Percentiles rank a stretch among this genome's conserved stretches.
These are phyloP conservation scores for Motacilla alba DNA, from an alignment of 2,113 vertebrate species.

Conservation along the genomic window DNA sequence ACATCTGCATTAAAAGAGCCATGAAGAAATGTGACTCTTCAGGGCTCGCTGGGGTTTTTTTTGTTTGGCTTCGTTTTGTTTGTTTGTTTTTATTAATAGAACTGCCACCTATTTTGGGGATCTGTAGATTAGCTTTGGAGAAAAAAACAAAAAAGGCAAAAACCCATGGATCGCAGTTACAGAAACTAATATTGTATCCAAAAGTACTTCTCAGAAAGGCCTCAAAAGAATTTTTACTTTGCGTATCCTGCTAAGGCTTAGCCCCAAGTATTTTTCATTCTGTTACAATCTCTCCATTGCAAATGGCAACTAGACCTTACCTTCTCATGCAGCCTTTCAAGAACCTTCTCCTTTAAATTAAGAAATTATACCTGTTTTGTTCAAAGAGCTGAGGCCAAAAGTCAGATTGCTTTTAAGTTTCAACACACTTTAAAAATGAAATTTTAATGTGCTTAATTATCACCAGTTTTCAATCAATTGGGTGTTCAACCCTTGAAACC, in stretches of 20 bases:
- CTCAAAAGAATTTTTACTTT: neutral
- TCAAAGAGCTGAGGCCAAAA: neutral
- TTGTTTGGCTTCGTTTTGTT: neutral
- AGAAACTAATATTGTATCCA: neutral
- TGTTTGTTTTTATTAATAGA: neutral
- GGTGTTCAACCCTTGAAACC: neutral
- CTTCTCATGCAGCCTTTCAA: neutral
- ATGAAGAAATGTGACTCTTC: neutral
- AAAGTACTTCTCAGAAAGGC: neutral
- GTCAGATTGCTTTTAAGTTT: neutral
- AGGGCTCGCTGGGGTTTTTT: accelerated
- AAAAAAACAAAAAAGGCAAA: neutral
- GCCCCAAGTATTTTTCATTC: neutral
- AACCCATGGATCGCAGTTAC: neutral
- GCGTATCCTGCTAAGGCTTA: neutral
- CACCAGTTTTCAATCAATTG: neutral
- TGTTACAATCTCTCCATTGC: neutral
- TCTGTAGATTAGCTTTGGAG: neutral
- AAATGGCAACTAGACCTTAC: neutral
- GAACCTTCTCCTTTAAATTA: neutral
- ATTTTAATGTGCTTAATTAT: neutral
- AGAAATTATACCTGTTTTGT: neutral
- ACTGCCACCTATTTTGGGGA: neutral
- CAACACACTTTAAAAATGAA: neutral
- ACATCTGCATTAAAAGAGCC: neutral